Evolutionary conservation across 1,140 invertebrate genomes (phyloP), one percentile per base, ranked within the genome.

Genomic region (Nephila pilipes): DNA sequence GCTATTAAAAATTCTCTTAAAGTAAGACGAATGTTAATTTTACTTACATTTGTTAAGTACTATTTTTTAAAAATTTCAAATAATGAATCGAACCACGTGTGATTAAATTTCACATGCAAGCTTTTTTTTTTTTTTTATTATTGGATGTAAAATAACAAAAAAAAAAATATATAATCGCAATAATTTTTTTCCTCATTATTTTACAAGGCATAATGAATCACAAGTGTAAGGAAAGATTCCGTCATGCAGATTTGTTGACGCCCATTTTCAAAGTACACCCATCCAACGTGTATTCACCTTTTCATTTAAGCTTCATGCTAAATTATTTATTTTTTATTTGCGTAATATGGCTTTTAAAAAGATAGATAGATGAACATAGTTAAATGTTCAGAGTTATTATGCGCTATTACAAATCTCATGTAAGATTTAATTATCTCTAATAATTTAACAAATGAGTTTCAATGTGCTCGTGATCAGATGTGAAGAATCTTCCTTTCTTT

Each of bases 401-500:
- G 29, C 69, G 18, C 32, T 75, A 75, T 75, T 75, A 75, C 29
- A 29, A 32, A 16, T 14, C 29, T 32, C 32, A 36, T 32, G 16
- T 1, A 75, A 75, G 18, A 75, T 75, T 75, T 75, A 75, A 75
- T 75, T 75, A 75, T 36, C 14, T 75, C 32, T 75, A 75, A 75
- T 75, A 32, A 75, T 75, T 75, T 12, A 32, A 32, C 29, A 16
- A 29, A 36, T 32, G 32, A 36, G 29, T 75, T 14, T 25, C 29
- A 29, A 29, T 75, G 32, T 32, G 2, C 29, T 29, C 18, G 29
- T 75, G 69, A 36, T 18, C 32, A 75, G 36, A 25, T 3, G 14
- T 3, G 29, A 25, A 75, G 25, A 36, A 18, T 75, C 14, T 18
- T 20, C 18, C 29, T 75, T 75, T 75, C 29, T 36, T 75, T 32